Conservation (phyloP, 2,797 vertebrate species). For the Agapornis canus region DNA sequence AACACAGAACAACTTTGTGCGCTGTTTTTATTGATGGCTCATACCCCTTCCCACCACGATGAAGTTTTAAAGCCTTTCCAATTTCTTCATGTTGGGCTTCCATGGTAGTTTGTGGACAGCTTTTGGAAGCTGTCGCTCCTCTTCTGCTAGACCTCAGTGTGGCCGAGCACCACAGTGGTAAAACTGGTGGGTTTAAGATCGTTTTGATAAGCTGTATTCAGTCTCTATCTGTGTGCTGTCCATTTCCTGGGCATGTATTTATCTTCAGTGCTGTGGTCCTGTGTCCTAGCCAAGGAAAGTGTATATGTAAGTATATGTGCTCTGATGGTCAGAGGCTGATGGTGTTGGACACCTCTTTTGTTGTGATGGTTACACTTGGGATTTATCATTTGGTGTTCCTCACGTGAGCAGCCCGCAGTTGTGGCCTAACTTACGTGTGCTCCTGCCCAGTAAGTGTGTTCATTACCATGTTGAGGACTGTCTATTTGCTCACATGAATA, state of each 20-base stretch:
- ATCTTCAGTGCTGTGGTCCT: neutral
- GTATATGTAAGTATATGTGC: fast-evolving
- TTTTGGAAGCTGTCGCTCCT: neutral
- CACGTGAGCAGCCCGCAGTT: neutral
- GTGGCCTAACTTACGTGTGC: neutral
- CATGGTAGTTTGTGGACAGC: neutral
- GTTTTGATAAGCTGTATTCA: too few species aligned
- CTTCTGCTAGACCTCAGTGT: neutral
- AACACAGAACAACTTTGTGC: neutral
- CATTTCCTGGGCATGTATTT: fast-evolving
- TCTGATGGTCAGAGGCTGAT: neutral
- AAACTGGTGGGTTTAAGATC: neutral
- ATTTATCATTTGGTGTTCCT: neutral
- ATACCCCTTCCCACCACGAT: neutral
- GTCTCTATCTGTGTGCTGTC: neutral
- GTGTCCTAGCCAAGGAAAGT: neutral
- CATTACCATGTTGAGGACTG: neutral
- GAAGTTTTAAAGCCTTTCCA: neutral
- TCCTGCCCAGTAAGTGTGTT: neutral
- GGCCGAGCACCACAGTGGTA: neutral
- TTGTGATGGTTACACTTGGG: neutral
- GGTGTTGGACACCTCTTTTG: neutral
- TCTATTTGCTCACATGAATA: neutral
- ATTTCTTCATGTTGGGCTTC: neutral
- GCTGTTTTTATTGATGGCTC: neutral